These are phyloP conservation scores for Apamea sordens DNA, from an alignment of 2,888 invertebrate genomes.

Conservation along the genomic window DNA sequence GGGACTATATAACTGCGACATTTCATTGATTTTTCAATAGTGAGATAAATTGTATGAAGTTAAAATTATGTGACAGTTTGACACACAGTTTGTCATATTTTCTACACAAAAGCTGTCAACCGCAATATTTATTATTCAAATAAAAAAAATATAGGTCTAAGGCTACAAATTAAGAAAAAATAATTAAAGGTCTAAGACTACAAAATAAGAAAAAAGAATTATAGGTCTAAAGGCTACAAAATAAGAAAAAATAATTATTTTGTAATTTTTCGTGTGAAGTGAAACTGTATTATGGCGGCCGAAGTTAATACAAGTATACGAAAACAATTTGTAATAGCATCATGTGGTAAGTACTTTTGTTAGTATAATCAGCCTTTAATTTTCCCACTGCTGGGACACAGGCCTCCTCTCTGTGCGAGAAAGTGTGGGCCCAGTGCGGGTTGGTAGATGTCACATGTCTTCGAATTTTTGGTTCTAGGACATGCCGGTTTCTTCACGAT, in stretches of 20 bases:
- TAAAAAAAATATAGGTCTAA: too few relatives aligned
- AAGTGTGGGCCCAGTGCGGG: too few relatives aligned
- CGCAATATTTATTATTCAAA: background rate
- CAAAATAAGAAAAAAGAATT: background rate
- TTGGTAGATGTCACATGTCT: too few relatives aligned
- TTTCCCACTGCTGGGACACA: too few relatives aligned
- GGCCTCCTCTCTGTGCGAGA: too few relatives aligned
- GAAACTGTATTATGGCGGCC: background rate
- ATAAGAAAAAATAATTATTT: background rate
- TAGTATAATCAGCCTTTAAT: too few relatives aligned
- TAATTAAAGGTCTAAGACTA: background rate
- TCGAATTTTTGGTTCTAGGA: too few relatives aligned
- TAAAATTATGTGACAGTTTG: too few relatives aligned
- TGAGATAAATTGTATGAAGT: too few relatives aligned
- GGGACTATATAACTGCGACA: background rate
- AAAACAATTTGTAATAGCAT: background rate
- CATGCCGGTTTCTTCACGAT: too few relatives aligned
- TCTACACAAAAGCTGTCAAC: too few relatives aligned
- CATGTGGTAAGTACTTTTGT: background rate
- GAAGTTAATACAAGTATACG: background rate
- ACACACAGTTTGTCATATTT: too few relatives aligned
- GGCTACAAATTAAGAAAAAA: background rate
- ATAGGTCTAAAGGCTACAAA: background rate
- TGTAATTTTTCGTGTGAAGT: background rate
- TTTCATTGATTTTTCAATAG: background rate